These are phyloP conservation scores for Myiagra hebetior DNA, from an alignment of 2,113 vertebrate species.

Conservation along the genomic window DNA sequence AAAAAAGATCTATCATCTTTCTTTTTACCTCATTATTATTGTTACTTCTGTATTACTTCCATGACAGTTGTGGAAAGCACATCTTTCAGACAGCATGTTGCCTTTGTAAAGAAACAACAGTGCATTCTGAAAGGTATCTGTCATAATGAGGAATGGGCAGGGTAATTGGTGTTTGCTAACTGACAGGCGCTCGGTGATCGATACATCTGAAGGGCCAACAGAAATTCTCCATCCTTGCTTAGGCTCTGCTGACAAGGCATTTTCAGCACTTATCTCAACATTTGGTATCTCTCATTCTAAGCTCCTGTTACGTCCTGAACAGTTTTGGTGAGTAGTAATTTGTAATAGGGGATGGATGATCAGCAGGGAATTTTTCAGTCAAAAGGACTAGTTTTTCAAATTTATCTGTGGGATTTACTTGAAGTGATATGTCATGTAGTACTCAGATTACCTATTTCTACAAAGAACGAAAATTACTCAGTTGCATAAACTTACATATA, in stretches of 20 bases:
- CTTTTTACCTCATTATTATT: constrained; percentile 11
- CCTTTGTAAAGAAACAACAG: constrained; percentile 27
- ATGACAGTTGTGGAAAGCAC: constrained; percentile 3
- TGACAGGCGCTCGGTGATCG: constrained; percentile 44
- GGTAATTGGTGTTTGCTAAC: constrained; percentile 70
- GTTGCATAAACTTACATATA: background rate
- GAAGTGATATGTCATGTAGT: background rate
- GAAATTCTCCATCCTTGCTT: constrained; percentile 53
- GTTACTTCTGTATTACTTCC: background rate
- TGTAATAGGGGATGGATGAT: constrained; percentile 5
- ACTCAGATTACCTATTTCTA: background rate
- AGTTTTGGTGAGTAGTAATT: constrained; percentile 13
- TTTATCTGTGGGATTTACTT: background rate
- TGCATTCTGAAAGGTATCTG: constrained; percentile 55
- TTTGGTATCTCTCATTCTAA: constrained; percentile 45
- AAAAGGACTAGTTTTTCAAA: background rate
- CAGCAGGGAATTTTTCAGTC: background rate
- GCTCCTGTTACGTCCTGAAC: background rate
- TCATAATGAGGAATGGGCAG: constrained; percentile 63
- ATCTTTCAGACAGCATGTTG: constrained; percentile 47
- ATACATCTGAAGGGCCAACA: constrained; percentile 49
- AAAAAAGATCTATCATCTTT: background rate
- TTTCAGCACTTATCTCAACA: constrained; percentile 54
- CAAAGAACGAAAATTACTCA: background rate
- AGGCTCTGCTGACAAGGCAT: constrained; percentile 64